phyloP scores from a whole-genome alignment of 2,888 invertebrate species.

The Pachydiplax longipennis region DNA sequence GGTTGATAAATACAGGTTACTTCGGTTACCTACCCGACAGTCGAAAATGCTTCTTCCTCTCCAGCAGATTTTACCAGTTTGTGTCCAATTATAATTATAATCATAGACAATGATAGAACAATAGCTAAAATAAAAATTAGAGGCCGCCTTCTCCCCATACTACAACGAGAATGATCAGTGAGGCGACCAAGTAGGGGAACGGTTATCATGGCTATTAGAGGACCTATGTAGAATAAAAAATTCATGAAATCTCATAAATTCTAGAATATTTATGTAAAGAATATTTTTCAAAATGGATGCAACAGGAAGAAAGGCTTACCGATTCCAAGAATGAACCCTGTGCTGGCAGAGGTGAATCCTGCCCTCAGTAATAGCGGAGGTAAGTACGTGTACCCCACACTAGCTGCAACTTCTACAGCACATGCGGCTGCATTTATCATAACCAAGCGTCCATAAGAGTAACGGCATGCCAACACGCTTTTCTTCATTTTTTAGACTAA shows the following conservation, averaged over 20 bases:
- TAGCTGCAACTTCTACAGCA: constrained; percentile 61
- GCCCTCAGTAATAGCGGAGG: constrained; percentile 61
- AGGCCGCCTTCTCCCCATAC: constrained; percentile 59
- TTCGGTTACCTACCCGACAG: neutral
- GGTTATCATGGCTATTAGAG: constrained; percentile 46
- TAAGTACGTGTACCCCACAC: constrained; percentile 62
- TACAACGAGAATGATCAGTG: constrained; percentile 58
- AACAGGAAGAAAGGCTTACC: constrained; percentile 52
- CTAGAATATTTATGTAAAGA: no score
- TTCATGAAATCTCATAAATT: no score
- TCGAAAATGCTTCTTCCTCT: neutral
- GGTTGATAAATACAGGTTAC: no score
- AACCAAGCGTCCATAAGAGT: constrained; percentile 27
- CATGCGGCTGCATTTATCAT: constrained; percentile 59
- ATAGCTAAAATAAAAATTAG: constrained; percentile 59
- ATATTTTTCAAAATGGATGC: neutral
- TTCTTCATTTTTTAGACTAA: neutral
- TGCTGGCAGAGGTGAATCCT: constrained; percentile 59
- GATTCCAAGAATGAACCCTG: constrained; percentile 60
- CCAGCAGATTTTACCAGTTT: constrained; percentile 4
- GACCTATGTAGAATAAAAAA: constrained; percentile 3
- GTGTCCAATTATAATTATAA: constrained; percentile 57
- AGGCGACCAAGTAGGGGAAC: constrained; percentile 58
- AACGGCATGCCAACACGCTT: neutral
- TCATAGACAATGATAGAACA: constrained; percentile 57